Percentiles rank a stretch among this genome's conserved stretches.
Evolutionary conservation across 2,888 invertebrate genomes (phyloP).

Genomic region (Glomeris marginata): DNA sequence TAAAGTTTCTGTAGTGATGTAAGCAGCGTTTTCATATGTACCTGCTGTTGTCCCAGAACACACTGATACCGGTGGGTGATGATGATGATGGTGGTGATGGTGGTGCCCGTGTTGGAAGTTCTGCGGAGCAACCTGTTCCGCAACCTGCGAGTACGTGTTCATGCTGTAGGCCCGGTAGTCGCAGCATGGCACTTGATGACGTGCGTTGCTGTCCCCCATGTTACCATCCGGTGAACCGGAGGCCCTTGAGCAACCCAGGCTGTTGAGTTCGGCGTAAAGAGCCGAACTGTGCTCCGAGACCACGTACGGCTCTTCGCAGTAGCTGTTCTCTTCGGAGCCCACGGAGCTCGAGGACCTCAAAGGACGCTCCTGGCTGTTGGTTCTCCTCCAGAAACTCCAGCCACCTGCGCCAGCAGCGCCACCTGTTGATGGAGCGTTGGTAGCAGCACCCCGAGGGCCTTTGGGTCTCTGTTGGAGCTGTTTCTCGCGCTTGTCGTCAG

Average conservation of each 20-base stretch:
- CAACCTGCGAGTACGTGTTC: constrained; percentile 18
- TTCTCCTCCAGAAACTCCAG: constrained; percentile 17
- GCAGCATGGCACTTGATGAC: constrained; percentile 6
- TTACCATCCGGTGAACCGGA: background rate
- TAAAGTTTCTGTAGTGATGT: constrained; percentile 15
- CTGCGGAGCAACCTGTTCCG: constrained; percentile 12
- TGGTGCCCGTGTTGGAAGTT: constrained; percentile 7
- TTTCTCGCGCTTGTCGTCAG: background rate
- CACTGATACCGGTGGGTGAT: no score
- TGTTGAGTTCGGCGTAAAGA: constrained; percentile 18
- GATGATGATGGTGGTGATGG: constrained; percentile 1
- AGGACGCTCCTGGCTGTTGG: constrained; percentile 16
- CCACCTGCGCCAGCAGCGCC: constrained; percentile 12
- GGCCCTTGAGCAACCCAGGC: constrained; percentile 4
- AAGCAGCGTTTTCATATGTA: constrained; percentile 18
- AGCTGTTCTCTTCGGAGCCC: constrained; percentile 18
- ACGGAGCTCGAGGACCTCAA: constrained; percentile 15
- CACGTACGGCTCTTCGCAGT: constrained; percentile 19
- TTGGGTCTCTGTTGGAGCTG: no score
- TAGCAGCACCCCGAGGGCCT: no score
- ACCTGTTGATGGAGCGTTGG: no score
- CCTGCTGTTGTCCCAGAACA: constrained; percentile 6
- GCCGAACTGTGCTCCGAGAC: constrained; percentile 17
- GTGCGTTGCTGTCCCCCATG: constrained; percentile 5
- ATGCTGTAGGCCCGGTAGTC: constrained; percentile 13